A percentile compares a stretch with the other conserved stretches of the same genome.
phyloP scores from a whole-genome alignment of 37 sponge, comb jelly and placozoan species.

The Oopsacas minuta region DNA sequence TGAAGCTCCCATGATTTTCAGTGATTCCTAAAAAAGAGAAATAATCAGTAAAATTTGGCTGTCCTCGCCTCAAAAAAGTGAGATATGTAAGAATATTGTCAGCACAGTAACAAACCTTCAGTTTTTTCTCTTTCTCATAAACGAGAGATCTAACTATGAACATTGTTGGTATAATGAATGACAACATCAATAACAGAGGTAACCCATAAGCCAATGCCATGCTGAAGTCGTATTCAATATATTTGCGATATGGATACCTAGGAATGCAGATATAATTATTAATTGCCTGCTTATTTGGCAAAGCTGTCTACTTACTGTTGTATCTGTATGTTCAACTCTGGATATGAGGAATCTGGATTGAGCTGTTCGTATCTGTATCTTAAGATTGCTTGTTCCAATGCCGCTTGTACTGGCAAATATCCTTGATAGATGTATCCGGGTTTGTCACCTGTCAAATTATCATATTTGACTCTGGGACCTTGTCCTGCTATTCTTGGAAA shows the following conservation, averaged over 20 bases:
- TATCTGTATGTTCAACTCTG: background rate
- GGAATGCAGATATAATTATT: background rate
- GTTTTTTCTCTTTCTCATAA: slow-evolving; percentile 12
- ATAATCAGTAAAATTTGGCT: background rate
- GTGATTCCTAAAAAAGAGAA: slow-evolving; percentile 52
- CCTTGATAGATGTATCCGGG: background rate
- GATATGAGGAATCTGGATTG: background rate
- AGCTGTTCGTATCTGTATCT: background rate
- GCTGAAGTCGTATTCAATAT: background rate
- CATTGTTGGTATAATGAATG: slow-evolving; percentile 9
- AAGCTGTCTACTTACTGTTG: background rate
- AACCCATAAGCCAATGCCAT: background rate
- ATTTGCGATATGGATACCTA: background rate
- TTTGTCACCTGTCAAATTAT: background rate
- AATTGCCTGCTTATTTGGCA: background rate
- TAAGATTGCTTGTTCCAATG: background rate
- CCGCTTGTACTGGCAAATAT: background rate
- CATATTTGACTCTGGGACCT: background rate
- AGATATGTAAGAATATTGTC: too few species aligned
- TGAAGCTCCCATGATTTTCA: slow-evolving; percentile 90
- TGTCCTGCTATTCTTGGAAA: slow-evolving; percentile 10
- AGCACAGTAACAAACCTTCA: background rate
- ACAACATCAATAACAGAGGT: slow-evolving; percentile 3
- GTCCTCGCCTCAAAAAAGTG: too few species aligned
- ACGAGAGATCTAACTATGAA: slow-evolving; percentile 12